Percentiles rank a stretch among this genome's conserved stretches.
These are phyloP conservation scores for Clarias gariepinus DNA, from an alignment of 2,113 vertebrate genomes.

Conservation along the genomic window DNA sequence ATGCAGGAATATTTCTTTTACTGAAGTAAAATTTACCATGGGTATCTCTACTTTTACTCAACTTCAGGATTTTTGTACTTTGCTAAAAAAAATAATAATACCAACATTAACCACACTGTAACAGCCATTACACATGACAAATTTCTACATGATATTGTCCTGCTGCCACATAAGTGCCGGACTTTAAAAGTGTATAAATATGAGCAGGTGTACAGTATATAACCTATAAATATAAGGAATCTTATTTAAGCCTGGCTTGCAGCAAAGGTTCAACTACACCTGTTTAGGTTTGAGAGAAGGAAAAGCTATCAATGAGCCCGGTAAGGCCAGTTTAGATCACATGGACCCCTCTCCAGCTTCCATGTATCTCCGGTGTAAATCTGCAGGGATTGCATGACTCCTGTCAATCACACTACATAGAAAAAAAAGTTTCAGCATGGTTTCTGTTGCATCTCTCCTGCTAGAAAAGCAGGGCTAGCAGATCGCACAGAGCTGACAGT, in stretches of 20 bases:
- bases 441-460: slow-evolving; percentile 58
- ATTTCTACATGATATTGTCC: too few relatives aligned
- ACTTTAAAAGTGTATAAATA: too few relatives aligned
- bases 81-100: too few relatives aligned
- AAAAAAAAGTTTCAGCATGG: slow-evolving; percentile 55
- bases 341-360: slow-evolving; percentile 54
- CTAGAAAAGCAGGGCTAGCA: slow-evolving; percentile 56
- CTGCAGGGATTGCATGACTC: slow-evolving; percentile 70
- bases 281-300: slow-evolving; percentile 64
- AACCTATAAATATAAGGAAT: background rate
- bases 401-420: slow-evolving; percentile 70
- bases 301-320: slow-evolving; percentile 65
- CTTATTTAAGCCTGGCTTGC: slow-evolving; percentile 9
- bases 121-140: too few relatives aligned
- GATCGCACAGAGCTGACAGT: slow-evolving; percentile 37
- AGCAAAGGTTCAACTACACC: slow-evolving; percentile 65
- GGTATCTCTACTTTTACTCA: too few relatives aligned
- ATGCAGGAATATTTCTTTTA: too few relatives aligned
- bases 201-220: too few relatives aligned
- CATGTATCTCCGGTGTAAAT: slow-evolving; percentile 72
- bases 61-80: too few relatives aligned
- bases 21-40: too few relatives aligned
- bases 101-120: too few relatives aligned
- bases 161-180: too few relatives aligned
- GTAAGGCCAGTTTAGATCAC: slow-evolving; percentile 58